Base-by-base conservation (phyloP, 2,888 invertebrate genomes). In the Leptopilina drosophilae region DNA sequence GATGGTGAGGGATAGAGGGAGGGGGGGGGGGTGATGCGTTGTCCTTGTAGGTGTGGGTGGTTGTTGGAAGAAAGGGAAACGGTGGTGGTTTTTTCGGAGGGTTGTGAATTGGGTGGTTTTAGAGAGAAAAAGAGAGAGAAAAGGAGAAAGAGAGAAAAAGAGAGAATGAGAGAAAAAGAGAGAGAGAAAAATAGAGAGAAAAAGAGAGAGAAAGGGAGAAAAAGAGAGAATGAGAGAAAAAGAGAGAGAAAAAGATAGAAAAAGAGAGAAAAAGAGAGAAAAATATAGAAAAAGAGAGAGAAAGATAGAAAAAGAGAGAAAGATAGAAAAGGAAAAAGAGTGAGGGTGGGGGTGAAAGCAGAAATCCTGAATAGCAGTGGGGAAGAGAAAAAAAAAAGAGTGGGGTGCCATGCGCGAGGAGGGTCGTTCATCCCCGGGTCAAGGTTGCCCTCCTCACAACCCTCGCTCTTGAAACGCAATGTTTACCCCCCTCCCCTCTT, bases 351-450 rank as follows among this genome's bases (percentile, higher is more conserved):
- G 82, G 82, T 75, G 56, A 26, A 53, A 5, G 56, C 73, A 56
- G 56, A 73, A 83, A 80, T 81, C 79, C 79, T 78, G 86, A 80
- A 83, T 82, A 85, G 84, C 84, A 83, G 87, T 86, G 84, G 82
- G 82, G 49, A 49, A 33, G 77, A 33, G 33, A 33, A 3, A 33
- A 42, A 42, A 42, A 42, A 42, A 42, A 42, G 77, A 80, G 78
- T 80, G 78, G 84, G 46, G 46, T 33, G 66, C 14, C 40, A 67
- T 82, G 85, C 82, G 85, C 82, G 88, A 87, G 85, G 87, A 88
- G 90, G 91, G 90, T 91, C 90, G 90, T 90, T 91, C 90, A 89
- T 91, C 89, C 91, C 88, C 88, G 90, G 91, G 91, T 91, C 91
- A 91, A 91, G 91, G 91, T 91, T 91, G 90, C 81, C 81, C 82